These are phyloP conservation scores for Conus betulinus DNA, from an alignment of 1,140 invertebrate genomes.

Conservation along the genomic window DNA sequence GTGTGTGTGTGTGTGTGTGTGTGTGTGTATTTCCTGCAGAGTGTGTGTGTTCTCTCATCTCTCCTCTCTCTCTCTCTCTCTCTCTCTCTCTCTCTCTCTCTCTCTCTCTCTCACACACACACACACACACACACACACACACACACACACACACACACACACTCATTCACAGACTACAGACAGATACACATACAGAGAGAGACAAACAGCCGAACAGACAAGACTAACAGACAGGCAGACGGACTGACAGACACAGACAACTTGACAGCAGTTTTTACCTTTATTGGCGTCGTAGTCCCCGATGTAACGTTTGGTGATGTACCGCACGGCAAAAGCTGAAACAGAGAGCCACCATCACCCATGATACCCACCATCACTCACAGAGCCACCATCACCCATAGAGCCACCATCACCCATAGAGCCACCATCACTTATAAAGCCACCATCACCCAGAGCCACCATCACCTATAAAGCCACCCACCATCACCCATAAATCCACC, in stretches of 20 bases:
- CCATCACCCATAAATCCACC: too few species aligned
- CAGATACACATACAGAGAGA: too few species aligned
- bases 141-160: background rate
- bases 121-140: background rate
- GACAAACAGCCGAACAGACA: background rate
- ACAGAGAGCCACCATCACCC: background rate
- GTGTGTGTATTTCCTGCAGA: background rate
- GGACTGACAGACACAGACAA: background rate
- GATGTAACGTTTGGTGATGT: conserved; percentile 65
- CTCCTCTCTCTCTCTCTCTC: background rate
- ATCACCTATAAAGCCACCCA: too few species aligned
- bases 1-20: background rate
- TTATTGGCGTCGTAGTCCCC: conserved; percentile 66
- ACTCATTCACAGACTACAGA: too few species aligned
- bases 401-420: too few species aligned
- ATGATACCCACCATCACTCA: background rate
- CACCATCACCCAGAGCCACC: background rate
- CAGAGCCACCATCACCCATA: background rate
- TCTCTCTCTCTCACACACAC: background rate
- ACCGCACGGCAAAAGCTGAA: conserved; percentile 67
- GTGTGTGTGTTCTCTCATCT: too few species aligned
- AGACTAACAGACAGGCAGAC: background rate
- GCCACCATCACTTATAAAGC: too few species aligned
- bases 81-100: background rate
- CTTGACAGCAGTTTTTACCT: conserved; percentile 48